These are phyloP conservation scores for Tholera decimalis DNA, from an alignment of 2,888 invertebrate species.

Conservation along the genomic window DNA sequence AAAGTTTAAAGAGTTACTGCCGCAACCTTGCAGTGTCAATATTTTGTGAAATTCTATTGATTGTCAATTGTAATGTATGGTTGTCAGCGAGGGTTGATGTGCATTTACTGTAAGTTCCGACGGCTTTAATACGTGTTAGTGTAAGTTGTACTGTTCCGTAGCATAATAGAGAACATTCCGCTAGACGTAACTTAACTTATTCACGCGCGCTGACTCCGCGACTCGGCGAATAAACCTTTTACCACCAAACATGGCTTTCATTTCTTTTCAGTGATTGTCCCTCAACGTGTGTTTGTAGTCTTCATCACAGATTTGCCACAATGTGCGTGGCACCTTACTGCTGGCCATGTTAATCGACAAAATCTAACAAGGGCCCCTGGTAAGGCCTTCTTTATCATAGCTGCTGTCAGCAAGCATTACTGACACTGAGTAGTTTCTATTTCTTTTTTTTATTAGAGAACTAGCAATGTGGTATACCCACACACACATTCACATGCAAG, in stretches of 20 bases:
- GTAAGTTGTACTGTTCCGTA: conserved; percentile 28
- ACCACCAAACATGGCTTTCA: conserved; percentile 61
- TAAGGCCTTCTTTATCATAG: too few relatives aligned
- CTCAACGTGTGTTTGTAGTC: too few relatives aligned
- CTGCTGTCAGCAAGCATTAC: too few relatives aligned
- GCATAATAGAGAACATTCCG: conserved; percentile 74
- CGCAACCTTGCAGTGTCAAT: neutral
- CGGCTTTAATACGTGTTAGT: conserved; percentile 79
- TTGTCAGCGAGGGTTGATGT: conserved; percentile 30
- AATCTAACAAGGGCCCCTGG: too few relatives aligned
- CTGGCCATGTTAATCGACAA: too few relatives aligned
- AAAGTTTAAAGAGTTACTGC: neutral
- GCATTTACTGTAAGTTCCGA: conserved; percentile 74
- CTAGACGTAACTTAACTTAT: conserved; percentile 82
- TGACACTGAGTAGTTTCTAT: too few relatives aligned
- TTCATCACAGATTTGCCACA: too few relatives aligned
- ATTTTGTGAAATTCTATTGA: conserved; percentile 1
- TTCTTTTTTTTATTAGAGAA: too few relatives aligned
- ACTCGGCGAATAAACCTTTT: conserved; percentile 49
- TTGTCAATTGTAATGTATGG: neutral
- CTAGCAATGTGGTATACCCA: too few relatives aligned
- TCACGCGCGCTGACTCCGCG: conserved; percentile 66
- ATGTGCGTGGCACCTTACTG: too few relatives aligned
- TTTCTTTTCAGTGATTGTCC: too few relatives aligned
- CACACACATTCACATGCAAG: too few relatives aligned